phyloP scores from a whole-genome alignment of 1,140 invertebrate species.

The Diuraphis noxia region DNA sequence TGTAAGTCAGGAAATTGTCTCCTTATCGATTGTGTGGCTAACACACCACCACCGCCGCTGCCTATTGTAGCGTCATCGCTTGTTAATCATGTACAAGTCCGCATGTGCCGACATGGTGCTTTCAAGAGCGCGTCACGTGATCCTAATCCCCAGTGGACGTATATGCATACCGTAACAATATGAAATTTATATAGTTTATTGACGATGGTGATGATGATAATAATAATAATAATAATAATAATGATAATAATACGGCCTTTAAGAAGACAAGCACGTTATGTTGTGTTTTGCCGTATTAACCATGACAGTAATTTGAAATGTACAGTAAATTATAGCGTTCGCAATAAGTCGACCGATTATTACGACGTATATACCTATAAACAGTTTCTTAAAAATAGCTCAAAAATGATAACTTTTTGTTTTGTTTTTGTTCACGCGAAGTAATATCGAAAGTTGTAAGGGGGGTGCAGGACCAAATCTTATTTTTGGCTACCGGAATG shows the following conservation, averaged over 20 bases:
- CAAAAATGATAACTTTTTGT: too few relatives aligned
- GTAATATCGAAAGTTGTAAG: too few relatives aligned
- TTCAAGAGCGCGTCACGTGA: background rate
- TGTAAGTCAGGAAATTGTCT: background rate
- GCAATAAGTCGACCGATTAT: too few relatives aligned
- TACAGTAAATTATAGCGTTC: background rate
- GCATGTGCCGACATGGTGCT: background rate
- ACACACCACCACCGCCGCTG: background rate
- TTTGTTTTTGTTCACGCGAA: too few relatives aligned
- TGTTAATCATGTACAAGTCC: background rate
- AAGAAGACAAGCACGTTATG: background rate
- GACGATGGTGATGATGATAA: background rate
- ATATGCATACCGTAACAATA: background rate
- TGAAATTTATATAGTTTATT: background rate
- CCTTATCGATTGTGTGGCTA: background rate
- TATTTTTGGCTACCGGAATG: too few relatives aligned
- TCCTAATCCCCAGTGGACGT: background rate
- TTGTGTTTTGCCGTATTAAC: too few relatives aligned
- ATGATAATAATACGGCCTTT: background rate
- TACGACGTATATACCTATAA: too few relatives aligned
- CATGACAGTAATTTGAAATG: too few relatives aligned
- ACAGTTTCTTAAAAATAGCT: too few relatives aligned
- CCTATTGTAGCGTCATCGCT: background rate
- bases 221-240: too few relatives aligned
- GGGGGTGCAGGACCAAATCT: too few relatives aligned